Evolutionary conservation across 53 echinoderm and acorn worm species (phyloP).

Genomic region (Paracentrotus lividus): DNA sequence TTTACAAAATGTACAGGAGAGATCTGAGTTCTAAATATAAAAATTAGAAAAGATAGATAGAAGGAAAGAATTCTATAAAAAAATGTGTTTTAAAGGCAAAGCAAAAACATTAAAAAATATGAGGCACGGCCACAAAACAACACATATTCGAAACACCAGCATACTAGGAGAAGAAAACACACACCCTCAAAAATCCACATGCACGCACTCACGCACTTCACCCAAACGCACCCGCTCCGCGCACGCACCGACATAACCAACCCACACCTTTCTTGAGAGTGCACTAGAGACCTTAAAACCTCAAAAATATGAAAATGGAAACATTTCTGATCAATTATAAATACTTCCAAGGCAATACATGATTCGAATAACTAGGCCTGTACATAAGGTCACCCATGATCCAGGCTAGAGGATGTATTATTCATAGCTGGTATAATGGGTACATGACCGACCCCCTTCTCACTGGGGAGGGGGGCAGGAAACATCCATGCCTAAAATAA

Average conservation of each 20-base stretch:
- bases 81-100: no score
- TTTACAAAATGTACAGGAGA: no score
- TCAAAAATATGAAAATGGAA: not conserved
- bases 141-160: no score
- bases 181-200: not conserved
- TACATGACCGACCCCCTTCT: not conserved
- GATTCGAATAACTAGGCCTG: not conserved
- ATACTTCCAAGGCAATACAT: not conserved
- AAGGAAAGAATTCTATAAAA: no score
- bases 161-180: not conserved
- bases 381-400: not conserved
- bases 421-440: not conserved
- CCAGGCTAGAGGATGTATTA: not conserved
- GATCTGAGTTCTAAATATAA: no score
- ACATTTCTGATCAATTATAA: not conserved
- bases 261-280: not conserved
- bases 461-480: not conserved
- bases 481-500: constrained; percentile 7
- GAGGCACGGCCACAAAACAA: no score
- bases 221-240: not conserved
- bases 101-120: no score
- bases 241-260: not conserved
- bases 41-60: no score
- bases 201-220: not conserved
- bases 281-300: not conserved